Percentiles rank a stretch among this genome's conserved stretches.
These are phyloP conservation scores for Orthosia cruda DNA, from an alignment of 2,888 invertebrate species.

Conservation along the genomic window DNA sequence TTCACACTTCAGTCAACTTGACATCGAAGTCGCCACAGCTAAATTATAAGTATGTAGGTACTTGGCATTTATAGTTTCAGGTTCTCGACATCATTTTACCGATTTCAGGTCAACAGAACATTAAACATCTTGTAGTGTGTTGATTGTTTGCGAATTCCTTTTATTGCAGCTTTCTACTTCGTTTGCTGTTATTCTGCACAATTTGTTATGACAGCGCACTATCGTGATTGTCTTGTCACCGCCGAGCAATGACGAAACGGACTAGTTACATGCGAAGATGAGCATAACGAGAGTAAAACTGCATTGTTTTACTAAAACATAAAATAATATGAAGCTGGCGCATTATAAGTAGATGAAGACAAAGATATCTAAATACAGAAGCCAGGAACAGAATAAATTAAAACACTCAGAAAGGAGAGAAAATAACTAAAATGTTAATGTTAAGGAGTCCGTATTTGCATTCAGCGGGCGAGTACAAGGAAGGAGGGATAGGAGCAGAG, in stretches of 20 bases:
- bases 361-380: conserved; percentile 56
- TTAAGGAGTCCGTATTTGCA: conserved; percentile 83
- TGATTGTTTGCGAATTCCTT: conserved; percentile 27
- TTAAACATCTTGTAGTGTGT: conserved; percentile 17
- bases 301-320: conserved; percentile 67
- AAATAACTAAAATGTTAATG: conserved; percentile 78
- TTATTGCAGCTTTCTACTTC: conserved; percentile 38
- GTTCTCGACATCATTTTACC: conserved; percentile 17
- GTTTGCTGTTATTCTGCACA: conserved; percentile 55
- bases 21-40: conserved; percentile 14
- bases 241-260: conserved; percentile 69
- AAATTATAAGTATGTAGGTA: conserved; percentile 1
- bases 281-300: conserved; percentile 66
- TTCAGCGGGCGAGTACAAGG: conserved; percentile 79
- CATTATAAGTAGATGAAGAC: conserved; percentile 49
- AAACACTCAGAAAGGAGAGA: conserved; percentile 66
- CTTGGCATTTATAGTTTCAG: conserved; percentile 15
- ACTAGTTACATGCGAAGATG: conserved; percentile 73
- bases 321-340: conserved; percentile 51
- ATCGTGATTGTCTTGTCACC: conserved; percentile 67
- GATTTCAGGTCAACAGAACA: conserved; percentile 28
- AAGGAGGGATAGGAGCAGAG: conserved; percentile 72
- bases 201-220: conserved; percentile 64
- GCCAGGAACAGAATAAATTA: conserved; percentile 74
- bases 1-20: conserved; percentile 35